These are phyloP conservation scores for Heliconius hewitsoni DNA, from an alignment of 1,140 invertebrate genomes.

Conservation along the genomic window DNA sequence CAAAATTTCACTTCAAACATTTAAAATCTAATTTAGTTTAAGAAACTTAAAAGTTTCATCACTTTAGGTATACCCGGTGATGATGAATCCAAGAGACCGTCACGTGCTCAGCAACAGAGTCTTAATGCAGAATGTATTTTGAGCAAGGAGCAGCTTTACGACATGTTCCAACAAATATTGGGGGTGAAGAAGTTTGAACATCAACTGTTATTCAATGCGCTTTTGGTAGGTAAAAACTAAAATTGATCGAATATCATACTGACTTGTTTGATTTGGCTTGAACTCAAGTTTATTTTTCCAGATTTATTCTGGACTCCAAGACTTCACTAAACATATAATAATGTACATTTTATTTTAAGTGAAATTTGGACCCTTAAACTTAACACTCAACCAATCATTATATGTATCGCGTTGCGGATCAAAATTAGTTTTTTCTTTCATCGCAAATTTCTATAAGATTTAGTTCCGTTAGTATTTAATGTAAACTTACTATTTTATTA, in stretches of 20 bases:
- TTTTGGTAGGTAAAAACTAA: conserved; percentile 87
- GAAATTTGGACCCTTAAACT: not conserved
- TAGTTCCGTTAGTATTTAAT: too few relatives aligned
- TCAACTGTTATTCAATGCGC: conserved; percentile 98
- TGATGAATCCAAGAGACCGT: conserved; percentile 92
- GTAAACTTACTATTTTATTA: too few relatives aligned
- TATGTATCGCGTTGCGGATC: too few relatives aligned
- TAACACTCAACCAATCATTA: too few relatives aligned
- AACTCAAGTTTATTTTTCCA: too few relatives aligned
- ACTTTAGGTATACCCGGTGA: conserved; percentile 84
- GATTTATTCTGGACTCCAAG: not conserved
- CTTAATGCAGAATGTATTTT: conserved; percentile 95
- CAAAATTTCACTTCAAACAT: not conserved
- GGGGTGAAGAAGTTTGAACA: conserved; percentile 99
- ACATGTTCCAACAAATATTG: conserved; percentile 99
- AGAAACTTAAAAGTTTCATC: not conserved
- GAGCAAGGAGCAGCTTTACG: conserved; percentile 98
- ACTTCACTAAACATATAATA: not conserved
- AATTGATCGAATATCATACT: not conserved
- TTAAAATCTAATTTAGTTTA: not conserved
- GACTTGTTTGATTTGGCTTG: too few relatives aligned
- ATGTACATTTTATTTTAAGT: not conserved
- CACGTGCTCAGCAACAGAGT: conserved; percentile 92
- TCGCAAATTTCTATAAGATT: too few relatives aligned
- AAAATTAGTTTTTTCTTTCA: too few relatives aligned